phyloP scores from a whole-genome alignment of 2,113 vertebrate species.

The Cheirogaleus medius region DNA sequence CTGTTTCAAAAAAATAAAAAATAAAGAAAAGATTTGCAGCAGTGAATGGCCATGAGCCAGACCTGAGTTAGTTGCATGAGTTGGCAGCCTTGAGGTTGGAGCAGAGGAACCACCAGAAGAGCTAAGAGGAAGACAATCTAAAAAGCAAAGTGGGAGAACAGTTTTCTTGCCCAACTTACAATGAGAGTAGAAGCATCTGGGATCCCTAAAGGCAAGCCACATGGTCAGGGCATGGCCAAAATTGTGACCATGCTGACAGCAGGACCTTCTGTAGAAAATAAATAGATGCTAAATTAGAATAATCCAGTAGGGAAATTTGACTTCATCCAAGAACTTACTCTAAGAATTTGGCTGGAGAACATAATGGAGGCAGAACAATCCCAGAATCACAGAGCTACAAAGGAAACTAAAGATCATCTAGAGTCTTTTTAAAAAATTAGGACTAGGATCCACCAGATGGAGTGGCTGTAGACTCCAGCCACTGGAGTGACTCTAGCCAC shows the following conservation, averaged over 20 bases:
- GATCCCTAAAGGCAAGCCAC: background rate
- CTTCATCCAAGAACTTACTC: background rate
- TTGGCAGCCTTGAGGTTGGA: background rate
- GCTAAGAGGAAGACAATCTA: background rate
- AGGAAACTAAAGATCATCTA: background rate
- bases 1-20: too few relatives aligned
- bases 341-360: background rate
- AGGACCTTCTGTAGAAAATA: background rate
- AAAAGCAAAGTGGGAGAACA: background rate
- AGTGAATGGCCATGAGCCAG: background rate
- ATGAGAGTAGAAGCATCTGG: background rate
- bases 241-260: background rate
- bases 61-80: background rate
- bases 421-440: background rate
- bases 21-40: background rate
- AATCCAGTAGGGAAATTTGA: background rate
- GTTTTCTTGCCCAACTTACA: background rate
- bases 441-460: background rate
- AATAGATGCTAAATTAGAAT: background rate
- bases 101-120: background rate
- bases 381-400: background rate
- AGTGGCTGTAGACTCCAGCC: background rate
- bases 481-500: too few relatives aligned
- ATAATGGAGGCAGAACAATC: background rate
- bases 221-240: background rate